Percentiles rank a stretch among this genome's conserved stretches.
Evolutionary conservation across 2,888 invertebrate genomes (phyloP).

Genomic region (Temnothorax unifasciatus): DNA sequence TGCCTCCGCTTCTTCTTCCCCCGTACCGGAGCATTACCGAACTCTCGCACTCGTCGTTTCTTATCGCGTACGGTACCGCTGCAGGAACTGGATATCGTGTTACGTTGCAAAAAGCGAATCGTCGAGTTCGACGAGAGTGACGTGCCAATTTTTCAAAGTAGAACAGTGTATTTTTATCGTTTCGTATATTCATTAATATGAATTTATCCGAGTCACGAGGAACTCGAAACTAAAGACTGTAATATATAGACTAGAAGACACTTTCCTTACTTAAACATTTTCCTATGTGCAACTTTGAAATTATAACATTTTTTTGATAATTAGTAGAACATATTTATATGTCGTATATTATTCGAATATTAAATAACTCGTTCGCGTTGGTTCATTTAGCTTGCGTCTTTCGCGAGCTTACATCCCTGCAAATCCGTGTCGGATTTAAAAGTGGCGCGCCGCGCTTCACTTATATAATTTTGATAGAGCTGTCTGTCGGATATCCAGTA

Average conservation of each 20-base stretch:
- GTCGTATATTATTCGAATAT: neutral
- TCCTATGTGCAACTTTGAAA: too few species aligned
- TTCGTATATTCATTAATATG: too few species aligned
- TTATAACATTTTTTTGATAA: neutral
- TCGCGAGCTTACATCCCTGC: neutral
- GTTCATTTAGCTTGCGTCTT: neutral
- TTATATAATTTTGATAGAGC: slow-evolving; percentile 49
- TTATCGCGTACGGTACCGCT: slow-evolving; percentile 21
- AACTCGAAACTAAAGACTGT: too few species aligned
- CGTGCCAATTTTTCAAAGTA: slow-evolving; percentile 23
- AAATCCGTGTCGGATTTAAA: slow-evolving; percentile 32
- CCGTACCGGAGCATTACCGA: slow-evolving; percentile 30
- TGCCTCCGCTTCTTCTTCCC: slow-evolving; percentile 27
- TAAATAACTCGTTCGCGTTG: neutral
- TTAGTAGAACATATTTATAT: neutral
- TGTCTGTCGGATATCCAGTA: slow-evolving; percentile 32
- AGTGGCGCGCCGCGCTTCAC: neutral
- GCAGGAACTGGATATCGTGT: slow-evolving; percentile 11
- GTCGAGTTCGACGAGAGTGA: neutral
- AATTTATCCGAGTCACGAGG: too few species aligned
- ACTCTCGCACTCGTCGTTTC: slow-evolving; percentile 28
- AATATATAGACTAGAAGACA: too few species aligned
- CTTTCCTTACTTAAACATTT: too few species aligned
- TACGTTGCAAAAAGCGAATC: slow-evolving; percentile 16
- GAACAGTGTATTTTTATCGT: neutral